Percentiles rank a stretch among this genome's conserved stretches.
Evolutionary conservation across 2,888 invertebrate genomes (phyloP).

Genomic region (Cinara cedri): DNA sequence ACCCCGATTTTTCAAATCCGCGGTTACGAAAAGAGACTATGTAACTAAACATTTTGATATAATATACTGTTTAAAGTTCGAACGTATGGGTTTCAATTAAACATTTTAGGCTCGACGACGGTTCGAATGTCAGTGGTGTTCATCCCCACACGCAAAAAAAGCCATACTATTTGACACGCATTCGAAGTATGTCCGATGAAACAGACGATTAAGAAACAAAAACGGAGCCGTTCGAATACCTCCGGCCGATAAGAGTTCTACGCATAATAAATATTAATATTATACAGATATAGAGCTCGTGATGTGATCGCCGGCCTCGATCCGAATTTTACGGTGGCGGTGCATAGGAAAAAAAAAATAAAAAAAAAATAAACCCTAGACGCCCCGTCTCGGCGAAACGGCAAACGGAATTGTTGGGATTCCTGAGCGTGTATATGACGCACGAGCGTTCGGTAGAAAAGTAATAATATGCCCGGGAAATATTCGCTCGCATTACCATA

Average conservation of each 20-base stretch:
- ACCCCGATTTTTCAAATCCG: too few relatives aligned
- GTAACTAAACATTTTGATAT: too few relatives aligned
- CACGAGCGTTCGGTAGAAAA: neutral
- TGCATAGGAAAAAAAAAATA: neutral
- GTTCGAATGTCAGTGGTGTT: too few relatives aligned
- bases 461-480: conserved; percentile 28
- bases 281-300: neutral
- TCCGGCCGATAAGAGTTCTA: neutral
- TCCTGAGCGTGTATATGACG: conserved; percentile 2
- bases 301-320: neutral
- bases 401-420: conserved; percentile 16
- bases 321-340: neutral
- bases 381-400: neutral
- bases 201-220: too few relatives aligned
- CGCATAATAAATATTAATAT: neutral
- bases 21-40: too few relatives aligned
- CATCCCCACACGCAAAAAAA: too few relatives aligned
- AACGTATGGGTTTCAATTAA: too few relatives aligned
- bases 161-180: too few relatives aligned
- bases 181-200: too few relatives aligned
- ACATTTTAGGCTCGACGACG: too few relatives aligned
- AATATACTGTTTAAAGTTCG: too few relatives aligned
- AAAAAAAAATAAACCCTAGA: neutral
- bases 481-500: conserved; percentile 17
- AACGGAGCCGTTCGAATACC: too few relatives aligned